phyloP scores from a whole-genome alignment of 2,797 vertebrate genomes.

The Melanotaenia maccullochi region DNA sequence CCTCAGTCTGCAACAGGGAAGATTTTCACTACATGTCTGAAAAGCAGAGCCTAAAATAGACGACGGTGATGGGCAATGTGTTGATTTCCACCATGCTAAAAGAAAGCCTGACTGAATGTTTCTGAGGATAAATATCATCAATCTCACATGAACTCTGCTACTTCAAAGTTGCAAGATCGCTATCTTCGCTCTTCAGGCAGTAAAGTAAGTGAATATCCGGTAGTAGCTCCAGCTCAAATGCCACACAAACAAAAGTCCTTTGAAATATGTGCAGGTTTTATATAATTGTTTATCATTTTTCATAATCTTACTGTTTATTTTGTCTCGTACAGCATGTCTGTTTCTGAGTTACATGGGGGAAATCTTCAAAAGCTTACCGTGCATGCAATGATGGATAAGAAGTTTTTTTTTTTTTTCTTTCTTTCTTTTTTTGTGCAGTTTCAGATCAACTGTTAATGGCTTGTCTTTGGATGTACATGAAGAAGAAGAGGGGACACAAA shows the following conservation, averaged over 20 bases:
- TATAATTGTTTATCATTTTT: conserved; percentile 23
- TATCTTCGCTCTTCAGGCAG: conserved; percentile 43
- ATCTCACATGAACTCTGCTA: conserved; percentile 11
- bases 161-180: conserved; percentile 49
- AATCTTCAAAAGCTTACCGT: conserved; percentile 4
- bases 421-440: not conserved
- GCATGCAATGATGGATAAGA: not conserved
- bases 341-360: conserved; percentile 17
- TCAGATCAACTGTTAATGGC: not conserved
- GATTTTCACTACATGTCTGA: not conserved
- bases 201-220: conserved; percentile 42
- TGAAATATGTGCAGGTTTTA: conserved; percentile 37
- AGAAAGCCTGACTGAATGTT: conserved; percentile 25
- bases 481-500: not conserved
- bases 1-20: conserved; percentile 6
- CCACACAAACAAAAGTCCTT: conserved; percentile 23
- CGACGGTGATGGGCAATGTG: not conserved
- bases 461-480: conserved; percentile 6
- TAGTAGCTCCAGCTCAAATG: conserved; percentile 37
- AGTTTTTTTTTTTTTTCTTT: not conserved
- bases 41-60: not conserved
- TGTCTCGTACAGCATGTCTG: not conserved
- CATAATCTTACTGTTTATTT: conserved; percentile 4
- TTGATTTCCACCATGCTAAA: not conserved
- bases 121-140: conserved; percentile 34